These are phyloP conservation scores for Lamellibrachia satsuma DNA, from an alignment of 2,888 invertebrate genomes.

Conservation along the genomic window DNA sequence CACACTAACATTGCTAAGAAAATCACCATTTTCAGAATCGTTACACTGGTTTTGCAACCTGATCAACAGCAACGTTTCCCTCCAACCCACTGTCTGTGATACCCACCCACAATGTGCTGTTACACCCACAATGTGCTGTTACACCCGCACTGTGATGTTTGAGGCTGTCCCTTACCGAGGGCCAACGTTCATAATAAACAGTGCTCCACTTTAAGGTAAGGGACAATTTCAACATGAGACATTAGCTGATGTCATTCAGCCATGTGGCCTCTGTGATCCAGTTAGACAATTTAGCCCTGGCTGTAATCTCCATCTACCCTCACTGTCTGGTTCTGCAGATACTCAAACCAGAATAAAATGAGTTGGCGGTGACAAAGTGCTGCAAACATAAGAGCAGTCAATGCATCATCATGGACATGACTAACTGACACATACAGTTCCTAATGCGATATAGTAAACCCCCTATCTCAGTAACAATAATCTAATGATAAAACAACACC, in stretches of 20 bases:
- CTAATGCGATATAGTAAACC: background rate
- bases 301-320: background rate
- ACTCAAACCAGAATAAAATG: background rate
- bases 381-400: background rate
- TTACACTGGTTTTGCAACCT: background rate
- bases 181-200: background rate
- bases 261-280: background rate
- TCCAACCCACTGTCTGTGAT: background rate
- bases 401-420: background rate
- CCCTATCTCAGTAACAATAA: background rate
- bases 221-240: background rate
- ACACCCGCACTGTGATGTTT: background rate
- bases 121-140: background rate
- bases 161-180: background rate
- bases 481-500: constrained; percentile 17
- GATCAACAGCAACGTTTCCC: background rate
- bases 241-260: background rate
- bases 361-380: background rate
- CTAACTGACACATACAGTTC: background rate
- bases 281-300: background rate
- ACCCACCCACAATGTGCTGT: background rate
- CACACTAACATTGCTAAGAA: background rate
- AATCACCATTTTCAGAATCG: background rate
- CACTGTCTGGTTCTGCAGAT: background rate
- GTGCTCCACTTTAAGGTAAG: background rate